A percentile compares a stretch with the other conserved stretches of the same genome.
These are phyloP conservation scores for Mythimna albipuncta DNA, from an alignment of 2,888 invertebrate genomes.

Conservation along the genomic window DNA sequence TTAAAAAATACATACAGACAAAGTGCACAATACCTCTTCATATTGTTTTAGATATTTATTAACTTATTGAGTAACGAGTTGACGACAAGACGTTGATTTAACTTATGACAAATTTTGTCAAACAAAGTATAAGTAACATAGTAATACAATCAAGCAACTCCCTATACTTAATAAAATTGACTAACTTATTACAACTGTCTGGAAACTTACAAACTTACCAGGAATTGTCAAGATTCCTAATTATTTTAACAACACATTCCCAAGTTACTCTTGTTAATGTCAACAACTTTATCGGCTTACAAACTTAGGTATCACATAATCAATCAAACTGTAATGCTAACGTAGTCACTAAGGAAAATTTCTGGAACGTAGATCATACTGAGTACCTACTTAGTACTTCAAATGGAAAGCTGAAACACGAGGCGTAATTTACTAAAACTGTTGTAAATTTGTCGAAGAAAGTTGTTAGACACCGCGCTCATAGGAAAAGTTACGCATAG, in stretches of 20 bases:
- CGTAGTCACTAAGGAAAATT: slow-evolving; percentile 39
- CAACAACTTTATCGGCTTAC: slow-evolving; percentile 35
- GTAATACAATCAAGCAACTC: slow-evolving; percentile 28
- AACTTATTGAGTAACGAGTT: too few species aligned
- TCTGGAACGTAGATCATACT: slow-evolving; percentile 29
- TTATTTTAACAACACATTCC: slow-evolving; percentile 37
- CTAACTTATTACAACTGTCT: slow-evolving; percentile 41
- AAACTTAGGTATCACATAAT: slow-evolving; percentile 41
- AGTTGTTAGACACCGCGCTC: slow-evolving; percentile 57
- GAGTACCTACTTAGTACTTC: slow-evolving; percentile 45
- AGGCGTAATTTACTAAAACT: slow-evolving; percentile 68
- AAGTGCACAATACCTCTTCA: too few species aligned
- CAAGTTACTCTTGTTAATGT: slow-evolving; percentile 25
- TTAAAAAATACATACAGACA: too few species aligned
- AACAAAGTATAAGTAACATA: slow-evolving; percentile 14
- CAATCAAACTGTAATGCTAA: slow-evolving; percentile 47
- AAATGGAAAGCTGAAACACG: slow-evolving; percentile 67
- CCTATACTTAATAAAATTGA: slow-evolving; percentile 19
- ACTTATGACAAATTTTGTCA: not conserved
- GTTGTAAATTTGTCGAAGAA: slow-evolving; percentile 66
- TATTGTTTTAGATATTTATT: too few species aligned
- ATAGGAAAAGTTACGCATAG: slow-evolving; percentile 57
- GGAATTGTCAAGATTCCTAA: slow-evolving; percentile 38
- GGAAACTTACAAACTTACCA: slow-evolving; percentile 36
- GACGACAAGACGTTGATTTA: slow-evolving; percentile 6